Conservation (phyloP, 2,797 vertebrate genomes). For the Pangasius djambal region DNA sequence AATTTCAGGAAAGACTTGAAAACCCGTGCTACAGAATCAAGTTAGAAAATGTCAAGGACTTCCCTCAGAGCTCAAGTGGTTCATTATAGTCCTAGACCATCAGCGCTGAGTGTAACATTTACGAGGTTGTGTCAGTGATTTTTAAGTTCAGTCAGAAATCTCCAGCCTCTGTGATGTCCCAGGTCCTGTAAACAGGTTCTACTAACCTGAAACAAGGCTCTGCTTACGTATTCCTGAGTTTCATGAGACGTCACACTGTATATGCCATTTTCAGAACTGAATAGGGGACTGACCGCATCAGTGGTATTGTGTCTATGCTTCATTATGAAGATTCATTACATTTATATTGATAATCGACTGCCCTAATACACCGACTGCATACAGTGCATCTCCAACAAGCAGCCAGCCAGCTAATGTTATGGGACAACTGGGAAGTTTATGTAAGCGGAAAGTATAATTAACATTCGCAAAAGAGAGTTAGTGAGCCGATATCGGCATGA, state of each 20-base stretch:
- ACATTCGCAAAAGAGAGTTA: neutral
- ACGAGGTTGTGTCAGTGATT: neutral
- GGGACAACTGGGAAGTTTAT: neutral
- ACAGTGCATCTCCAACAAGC: neutral
- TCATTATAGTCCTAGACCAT: neutral
- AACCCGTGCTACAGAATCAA: neutral
- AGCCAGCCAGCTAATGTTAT: neutral
- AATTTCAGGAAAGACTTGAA: conserved; percentile 7
- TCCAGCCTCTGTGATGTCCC: neutral
- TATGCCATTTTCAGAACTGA: neutral
- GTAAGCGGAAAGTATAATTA: neutral
- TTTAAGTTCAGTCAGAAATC: neutral
- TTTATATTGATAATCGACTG: neutral
- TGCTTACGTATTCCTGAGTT: neutral
- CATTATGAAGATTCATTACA: neutral
- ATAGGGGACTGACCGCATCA: neutral
- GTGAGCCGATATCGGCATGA: neutral
- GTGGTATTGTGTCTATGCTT: neutral
- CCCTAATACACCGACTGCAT: neutral
- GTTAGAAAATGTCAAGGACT: conserved; percentile 11
- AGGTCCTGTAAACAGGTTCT: neutral
- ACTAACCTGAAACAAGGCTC: neutral
- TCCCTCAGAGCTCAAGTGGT: neutral
- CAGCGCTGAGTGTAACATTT: neutral
- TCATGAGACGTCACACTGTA: neutral